phyloP scores from a whole-genome alignment of 1,140 invertebrate species.

The Aphidius gifuensis region DNA sequence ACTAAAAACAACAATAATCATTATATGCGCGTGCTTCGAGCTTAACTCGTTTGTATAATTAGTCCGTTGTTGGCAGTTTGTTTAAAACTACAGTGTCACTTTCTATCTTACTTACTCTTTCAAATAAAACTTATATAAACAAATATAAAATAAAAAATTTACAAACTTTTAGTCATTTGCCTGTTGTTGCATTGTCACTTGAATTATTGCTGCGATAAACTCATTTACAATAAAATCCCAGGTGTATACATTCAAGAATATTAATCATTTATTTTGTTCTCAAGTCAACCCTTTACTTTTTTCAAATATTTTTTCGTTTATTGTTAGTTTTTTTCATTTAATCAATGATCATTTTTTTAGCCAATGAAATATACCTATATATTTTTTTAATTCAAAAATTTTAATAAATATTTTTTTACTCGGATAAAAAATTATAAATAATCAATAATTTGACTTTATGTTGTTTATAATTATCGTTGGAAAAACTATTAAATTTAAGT shows the following conservation, averaged over 20 bases:
- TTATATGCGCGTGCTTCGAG: neutral
- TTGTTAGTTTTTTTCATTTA: neutral
- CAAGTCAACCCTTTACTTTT: neutral
- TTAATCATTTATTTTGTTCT: conserved; percentile 14
- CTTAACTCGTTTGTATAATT: conserved; percentile 11
- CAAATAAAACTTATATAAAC: too few relatives aligned
- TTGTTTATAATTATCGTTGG: too few relatives aligned
- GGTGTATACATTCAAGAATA: conserved; percentile 9
- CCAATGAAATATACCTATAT: too few relatives aligned
- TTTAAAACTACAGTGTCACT: neutral
- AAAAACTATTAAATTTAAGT: too few relatives aligned
- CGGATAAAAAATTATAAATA: too few relatives aligned
- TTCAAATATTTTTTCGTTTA: neutral
- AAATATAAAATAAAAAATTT: too few relatives aligned
- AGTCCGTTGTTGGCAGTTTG: conserved; percentile 13
- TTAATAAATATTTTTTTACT: too few relatives aligned
- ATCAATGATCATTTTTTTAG: neutral
- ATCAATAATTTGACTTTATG: too few relatives aligned
- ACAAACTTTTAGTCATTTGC: conserved; percentile 16
- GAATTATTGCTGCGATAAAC: conserved; percentile 14
- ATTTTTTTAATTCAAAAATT: too few relatives aligned
- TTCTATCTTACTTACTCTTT: too few relatives aligned
- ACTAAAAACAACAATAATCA: too few relatives aligned
- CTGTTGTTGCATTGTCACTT: conserved; percentile 11
- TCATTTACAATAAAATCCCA: conserved; percentile 5